Conservation (phyloP, 2,797 vertebrate species). For the Netta rufina region DNA sequence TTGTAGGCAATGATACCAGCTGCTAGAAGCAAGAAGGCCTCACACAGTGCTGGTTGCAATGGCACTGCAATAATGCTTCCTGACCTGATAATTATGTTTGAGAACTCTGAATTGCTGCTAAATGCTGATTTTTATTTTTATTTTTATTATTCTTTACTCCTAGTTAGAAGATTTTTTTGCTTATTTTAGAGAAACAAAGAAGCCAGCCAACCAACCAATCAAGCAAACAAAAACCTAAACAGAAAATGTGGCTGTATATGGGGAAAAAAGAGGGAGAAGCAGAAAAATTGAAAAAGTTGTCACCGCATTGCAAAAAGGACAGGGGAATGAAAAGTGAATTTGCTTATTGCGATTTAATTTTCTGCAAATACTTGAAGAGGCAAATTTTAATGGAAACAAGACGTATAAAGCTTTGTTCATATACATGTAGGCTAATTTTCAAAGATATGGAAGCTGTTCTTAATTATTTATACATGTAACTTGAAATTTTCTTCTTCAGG, state of each 20-base stretch:
- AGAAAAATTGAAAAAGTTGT: neutral
- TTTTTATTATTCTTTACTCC: neutral
- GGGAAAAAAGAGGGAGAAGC: neutral
- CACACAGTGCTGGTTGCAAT: neutral
- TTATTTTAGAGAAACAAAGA: neutral
- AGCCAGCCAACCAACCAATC: too few relatives aligned
- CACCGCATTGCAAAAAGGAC: neutral
- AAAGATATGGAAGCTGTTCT: neutral
- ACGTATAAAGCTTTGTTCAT: neutral
- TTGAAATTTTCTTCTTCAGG: neutral
- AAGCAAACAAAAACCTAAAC: neutral
- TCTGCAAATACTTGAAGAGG: neutral
- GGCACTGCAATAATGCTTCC: neutral
- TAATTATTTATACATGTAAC: neutral
- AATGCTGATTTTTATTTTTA: neutral
- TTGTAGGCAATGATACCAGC: neutral
- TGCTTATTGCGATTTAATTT: neutral
- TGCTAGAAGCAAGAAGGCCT: neutral
- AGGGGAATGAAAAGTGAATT: neutral
- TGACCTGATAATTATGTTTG: neutral
- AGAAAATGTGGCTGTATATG: neutral
- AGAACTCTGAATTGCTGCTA: neutral
- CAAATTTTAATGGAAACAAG: neutral
- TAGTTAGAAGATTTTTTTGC: neutral
- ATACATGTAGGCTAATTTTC: neutral